Base-by-base conservation (phyloP, 1,140 invertebrate species). In the Microvelia longipes region DNA sequence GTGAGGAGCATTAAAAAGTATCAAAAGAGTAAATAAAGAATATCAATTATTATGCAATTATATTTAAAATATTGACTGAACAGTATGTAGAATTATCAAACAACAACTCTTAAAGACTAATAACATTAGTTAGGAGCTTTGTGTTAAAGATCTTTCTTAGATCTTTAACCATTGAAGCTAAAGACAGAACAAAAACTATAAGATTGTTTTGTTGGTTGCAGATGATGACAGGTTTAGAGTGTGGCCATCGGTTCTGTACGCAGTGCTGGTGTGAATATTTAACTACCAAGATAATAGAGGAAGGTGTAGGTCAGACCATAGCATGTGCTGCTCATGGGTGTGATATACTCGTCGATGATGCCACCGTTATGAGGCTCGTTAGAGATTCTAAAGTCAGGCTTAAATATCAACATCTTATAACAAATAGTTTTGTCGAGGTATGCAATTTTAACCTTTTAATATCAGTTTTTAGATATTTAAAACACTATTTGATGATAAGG, bases 391-490 rank as follows among this genome's bases (percentile, higher is more conserved):
- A 91, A 84, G 95, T 98, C 71, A 92, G 91, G 83, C 85, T 95
- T 73, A 97, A 96, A 81, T 98, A 98, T 82, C 95, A 98, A 78
- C 94, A 98, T 82, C 85, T 98, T 73, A 97, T 98, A 73, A 96
- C 96, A 62, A 98, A 98, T 82, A 98, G 93, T 83, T 99, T 98
- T 85, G 96, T 99, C 68, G 92, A 95, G 85, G 92, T 94, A 81
- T 82, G 76, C 78, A n/a, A 19, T 50, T 50, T 50, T 50, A 50
- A 50, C 35, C 35, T 5, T 50, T 50, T 50, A 50, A 19, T 50
- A 50, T 19, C 19, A 5, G 35, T 19, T 50, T n/a, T n/a, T n/a
- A n/a, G n/a, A n/a, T n/a, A n/a, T n/a, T n/a, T n/a, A n/a, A n/a
- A n/a, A n/a, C n/a, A n/a, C n/a, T n/a, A n/a, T n/a, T n/a, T n/a